Percentiles rank a stretch among this genome's conserved stretches.
These are phyloP conservation scores for Smittia sp. DNA, from an alignment of 2,888 invertebrate genomes.

Conservation along the genomic window DNA sequence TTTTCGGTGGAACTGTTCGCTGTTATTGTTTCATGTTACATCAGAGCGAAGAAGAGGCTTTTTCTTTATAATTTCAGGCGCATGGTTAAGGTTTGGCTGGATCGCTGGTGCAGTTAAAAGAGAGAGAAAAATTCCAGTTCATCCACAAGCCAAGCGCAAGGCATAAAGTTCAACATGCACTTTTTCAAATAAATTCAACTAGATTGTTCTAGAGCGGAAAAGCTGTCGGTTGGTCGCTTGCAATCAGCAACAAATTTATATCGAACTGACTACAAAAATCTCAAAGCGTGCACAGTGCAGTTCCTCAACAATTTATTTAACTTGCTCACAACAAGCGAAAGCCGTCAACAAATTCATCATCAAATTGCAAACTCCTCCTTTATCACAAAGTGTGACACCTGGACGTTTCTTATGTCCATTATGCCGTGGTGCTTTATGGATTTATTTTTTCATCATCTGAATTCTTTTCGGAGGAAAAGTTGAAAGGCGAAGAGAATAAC, in stretches of 20 bases:
- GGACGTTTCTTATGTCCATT: background rate
- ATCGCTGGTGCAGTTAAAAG: background rate
- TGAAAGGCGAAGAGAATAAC: background rate
- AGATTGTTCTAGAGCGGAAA: too few species aligned
- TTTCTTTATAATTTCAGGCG: constrained; percentile 23
- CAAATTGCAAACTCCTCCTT: too few species aligned
- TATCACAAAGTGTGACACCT: too few species aligned
- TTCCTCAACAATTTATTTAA: too few species aligned
- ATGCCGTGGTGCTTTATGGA: constrained; percentile 37
- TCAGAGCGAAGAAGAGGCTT: background rate
- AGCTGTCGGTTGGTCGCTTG: too few species aligned
- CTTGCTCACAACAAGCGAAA: too few species aligned
- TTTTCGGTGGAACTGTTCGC: constrained; percentile 25
- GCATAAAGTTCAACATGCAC: constrained; percentile 33
- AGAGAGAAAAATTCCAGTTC: background rate
- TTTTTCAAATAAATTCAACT: constrained; percentile 36
- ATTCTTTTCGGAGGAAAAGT: background rate
- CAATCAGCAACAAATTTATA: too few species aligned
- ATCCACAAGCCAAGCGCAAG: background rate
- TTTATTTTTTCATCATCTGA: constrained; percentile 3
- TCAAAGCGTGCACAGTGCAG: too few species aligned
- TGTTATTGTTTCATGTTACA: constrained; percentile 35
- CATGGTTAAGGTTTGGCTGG: constrained; percentile 21
- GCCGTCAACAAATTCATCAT: too few species aligned
- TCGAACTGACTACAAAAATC: too few species aligned